Base-by-base conservation (phyloP, 2,113 vertebrate genomes). In the Potamarius usumacintae region DNA sequence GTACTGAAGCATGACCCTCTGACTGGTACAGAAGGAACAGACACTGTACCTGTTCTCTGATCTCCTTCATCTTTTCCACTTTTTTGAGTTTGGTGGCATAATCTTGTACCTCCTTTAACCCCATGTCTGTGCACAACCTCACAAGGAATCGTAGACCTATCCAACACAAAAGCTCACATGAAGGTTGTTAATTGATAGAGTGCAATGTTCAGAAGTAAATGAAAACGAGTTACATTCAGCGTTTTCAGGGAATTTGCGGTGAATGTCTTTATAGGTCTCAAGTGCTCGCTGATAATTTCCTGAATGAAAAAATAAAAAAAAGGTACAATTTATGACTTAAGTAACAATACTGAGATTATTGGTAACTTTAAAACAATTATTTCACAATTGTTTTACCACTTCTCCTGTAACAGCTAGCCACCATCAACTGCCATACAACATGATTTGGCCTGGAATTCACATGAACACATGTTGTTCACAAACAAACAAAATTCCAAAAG, bases 271-370 rank as follows among this genome's bases (percentile, higher is more conserved):
- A 72, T 99, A 99, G 2, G 97, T 99, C 90, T 99, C 97, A 90
- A 99, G 94, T 77, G 98, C 96, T 94, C 97, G 98, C 90, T 98
- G 98, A 92, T 99, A 99, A 94, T 99, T 99, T 93, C 98, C 98
- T 99, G 91, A 67, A 88, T 17, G 18, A 79, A 34, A 87, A 7
- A 67, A 86, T 15, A 11, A 42, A 42, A 42, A 42, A 67, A 79
- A 83, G 57, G 17, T 25, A 57, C 1, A 55, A 72, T 69, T 42
- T 58, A 71, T 83, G 25, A 81, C 30, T 58, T 11, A 22, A 25
- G 17, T 0, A 80, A 83, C 8, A 53, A 62, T 72, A 48, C 7
- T n/a, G 58, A 69, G 14, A 34, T 14, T 62, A 42, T 5, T 81
- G 17, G 18, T 80, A 5, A 58, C n/a, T 12, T 60, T 34, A 25